Conservation (phyloP, 2,888 invertebrate species). For the Folsomia manolachei region DNA sequence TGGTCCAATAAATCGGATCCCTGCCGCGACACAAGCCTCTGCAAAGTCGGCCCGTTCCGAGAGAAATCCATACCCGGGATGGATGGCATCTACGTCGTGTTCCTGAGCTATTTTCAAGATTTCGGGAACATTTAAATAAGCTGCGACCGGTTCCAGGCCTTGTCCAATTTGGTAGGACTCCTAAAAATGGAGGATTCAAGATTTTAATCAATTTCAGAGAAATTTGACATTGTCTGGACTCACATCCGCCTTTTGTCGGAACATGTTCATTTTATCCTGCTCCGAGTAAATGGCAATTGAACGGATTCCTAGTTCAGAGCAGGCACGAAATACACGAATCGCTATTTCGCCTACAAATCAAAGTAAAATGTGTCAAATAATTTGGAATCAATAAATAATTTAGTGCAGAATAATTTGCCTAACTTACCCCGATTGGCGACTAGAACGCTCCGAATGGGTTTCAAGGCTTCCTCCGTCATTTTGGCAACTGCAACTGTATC, state of each 20-base stretch:
- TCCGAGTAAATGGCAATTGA: slow-evolving; percentile 98
- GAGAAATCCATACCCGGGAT: slow-evolving; percentile 90
- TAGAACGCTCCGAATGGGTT: slow-evolving; percentile 84
- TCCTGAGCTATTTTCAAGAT: slow-evolving; percentile 94
- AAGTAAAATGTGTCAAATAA: neutral
- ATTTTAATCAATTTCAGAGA: too few relatives aligned
- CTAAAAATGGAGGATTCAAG: too few relatives aligned
- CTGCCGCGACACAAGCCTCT: slow-evolving; percentile 82
- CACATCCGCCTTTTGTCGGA: slow-evolving; percentile 95
- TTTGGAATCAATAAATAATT: neutral
- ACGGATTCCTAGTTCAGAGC: slow-evolving; percentile 91
- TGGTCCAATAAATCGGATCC: slow-evolving; percentile 90
- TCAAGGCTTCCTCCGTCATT: too few relatives aligned
- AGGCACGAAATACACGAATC: slow-evolving; percentile 95
- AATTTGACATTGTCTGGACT: too few relatives aligned
- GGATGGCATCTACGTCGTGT: slow-evolving; percentile 89
- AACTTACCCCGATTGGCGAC: slow-evolving; percentile 87
- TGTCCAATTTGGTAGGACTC: slow-evolving; percentile 95
- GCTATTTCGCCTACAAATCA: slow-evolving; percentile 80
- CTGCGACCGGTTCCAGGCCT: slow-evolving; percentile 92
- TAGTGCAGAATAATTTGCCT: too few relatives aligned
- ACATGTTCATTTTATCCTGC: slow-evolving; percentile 95
- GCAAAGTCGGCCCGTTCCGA: slow-evolving; percentile 95
- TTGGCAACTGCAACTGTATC: too few relatives aligned
- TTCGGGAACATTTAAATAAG: slow-evolving; percentile 95